These are phyloP conservation scores for Melikaiella ostensackeni DNA, from an alignment of 2,888 invertebrate genomes.

Conservation along the genomic window DNA sequence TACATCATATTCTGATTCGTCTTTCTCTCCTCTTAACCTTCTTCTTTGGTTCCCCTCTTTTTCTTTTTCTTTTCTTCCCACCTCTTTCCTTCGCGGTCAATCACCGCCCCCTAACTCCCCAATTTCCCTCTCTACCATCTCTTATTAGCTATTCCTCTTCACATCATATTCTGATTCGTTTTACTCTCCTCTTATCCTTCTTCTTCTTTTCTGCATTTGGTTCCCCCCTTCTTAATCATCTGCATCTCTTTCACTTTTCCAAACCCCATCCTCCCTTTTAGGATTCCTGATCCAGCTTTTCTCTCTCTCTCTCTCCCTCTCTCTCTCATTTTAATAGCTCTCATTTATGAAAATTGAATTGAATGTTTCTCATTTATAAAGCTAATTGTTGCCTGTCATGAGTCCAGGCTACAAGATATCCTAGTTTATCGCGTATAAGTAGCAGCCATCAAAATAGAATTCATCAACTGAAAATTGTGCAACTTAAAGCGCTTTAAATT, in stretches of 20 bases:
- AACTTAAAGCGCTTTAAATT: too few relatives aligned
- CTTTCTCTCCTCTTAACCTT: constrained; percentile 42
- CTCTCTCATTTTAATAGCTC: constrained; percentile 68
- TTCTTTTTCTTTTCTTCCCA: constrained; percentile 37
- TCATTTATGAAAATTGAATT: constrained; percentile 75
- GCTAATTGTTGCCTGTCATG: constrained; percentile 73
- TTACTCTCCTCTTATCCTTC: constrained; percentile 56
- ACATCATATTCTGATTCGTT: constrained; percentile 30
- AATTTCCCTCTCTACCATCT: constrained; percentile 41
- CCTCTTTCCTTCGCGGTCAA: constrained; percentile 51
- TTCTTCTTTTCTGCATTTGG: constrained; percentile 48
- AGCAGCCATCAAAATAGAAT: too few relatives aligned
- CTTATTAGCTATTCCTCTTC: constrained; percentile 36
- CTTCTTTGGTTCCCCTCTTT: background rate
- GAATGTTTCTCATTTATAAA: constrained; percentile 73
- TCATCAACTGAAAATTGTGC: too few relatives aligned
- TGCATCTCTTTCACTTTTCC: constrained; percentile 9
- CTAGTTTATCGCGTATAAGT: constrained; percentile 69
- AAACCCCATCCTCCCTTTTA: background rate
- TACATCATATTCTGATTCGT: constrained; percentile 48
- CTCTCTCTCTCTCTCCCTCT: too few relatives aligned
- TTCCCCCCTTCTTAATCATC: constrained; percentile 32
- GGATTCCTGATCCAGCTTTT: background rate
- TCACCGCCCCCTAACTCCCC: constrained; percentile 41
- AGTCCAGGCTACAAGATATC: constrained; percentile 65